Evolutionary conservation across 2,797 vertebrate species (phyloP).

Genomic region (Sphenodon punctatus): DNA sequence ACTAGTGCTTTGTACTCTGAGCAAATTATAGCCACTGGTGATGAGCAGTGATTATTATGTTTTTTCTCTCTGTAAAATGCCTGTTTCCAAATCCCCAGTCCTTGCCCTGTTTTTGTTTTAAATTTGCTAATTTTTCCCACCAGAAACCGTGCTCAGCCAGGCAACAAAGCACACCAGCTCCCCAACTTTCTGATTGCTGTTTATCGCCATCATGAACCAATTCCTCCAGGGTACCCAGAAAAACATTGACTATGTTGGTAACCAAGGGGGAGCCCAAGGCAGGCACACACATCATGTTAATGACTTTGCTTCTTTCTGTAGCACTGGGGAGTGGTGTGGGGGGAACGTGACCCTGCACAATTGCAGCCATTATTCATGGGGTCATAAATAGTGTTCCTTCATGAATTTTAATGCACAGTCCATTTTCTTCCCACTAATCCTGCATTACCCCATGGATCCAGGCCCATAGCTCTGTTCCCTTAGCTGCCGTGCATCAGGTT

Average conservation of each 20-base stretch:
- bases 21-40: background rate
- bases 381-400: slow-evolving; percentile 59
- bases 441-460: slow-evolving; percentile 45
- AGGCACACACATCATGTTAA: slow-evolving; percentile 10
- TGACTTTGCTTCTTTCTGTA: slow-evolving; percentile 65
- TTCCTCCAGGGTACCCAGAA: slow-evolving; percentile 3
- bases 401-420: slow-evolving; percentile 74
- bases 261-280: slow-evolving; percentile 37
- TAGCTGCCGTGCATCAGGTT: background rate
- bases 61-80: background rate
- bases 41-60: background rate
- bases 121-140: slow-evolving; percentile 1
- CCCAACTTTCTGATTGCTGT: background rate
- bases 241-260: slow-evolving; percentile 31
- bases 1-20: background rate
- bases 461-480: slow-evolving; percentile 21
- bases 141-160: background rate
- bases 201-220: background rate
- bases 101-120: background rate
- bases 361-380: slow-evolving; percentile 63
- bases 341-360: slow-evolving; percentile 49
- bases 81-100: slow-evolving; percentile 2
- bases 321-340: slow-evolving; percentile 42
- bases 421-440: slow-evolving; percentile 66
- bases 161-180: background rate